Evolutionary conservation across 2,113 vertebrate genomes (phyloP).

Genomic region (Merops nubicus): DNA sequence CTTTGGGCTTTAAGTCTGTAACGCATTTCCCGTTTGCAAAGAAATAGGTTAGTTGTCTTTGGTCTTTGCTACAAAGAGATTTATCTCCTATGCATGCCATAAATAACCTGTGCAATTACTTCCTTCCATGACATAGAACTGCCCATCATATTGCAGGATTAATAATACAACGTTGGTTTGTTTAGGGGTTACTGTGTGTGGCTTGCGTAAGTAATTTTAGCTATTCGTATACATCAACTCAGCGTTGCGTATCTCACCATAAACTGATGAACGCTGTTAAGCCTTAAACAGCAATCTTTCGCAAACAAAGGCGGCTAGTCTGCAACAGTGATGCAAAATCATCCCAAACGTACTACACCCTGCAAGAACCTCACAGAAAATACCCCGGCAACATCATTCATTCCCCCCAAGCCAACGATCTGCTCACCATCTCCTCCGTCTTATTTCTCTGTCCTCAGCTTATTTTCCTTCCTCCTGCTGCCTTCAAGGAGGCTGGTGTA

Average conservation of each 20-base stretch:
- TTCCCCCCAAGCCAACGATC: neutral
- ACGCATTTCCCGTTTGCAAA: neutral
- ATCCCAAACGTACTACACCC: neutral
- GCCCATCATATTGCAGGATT: neutral
- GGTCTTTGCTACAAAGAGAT: neutral
- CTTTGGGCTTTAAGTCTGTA: neutral
- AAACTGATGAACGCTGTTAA: neutral
- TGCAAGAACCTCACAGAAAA: neutral
- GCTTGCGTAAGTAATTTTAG: neutral
- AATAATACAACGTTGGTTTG: neutral
- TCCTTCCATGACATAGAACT: neutral
- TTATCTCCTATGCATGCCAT: neutral
- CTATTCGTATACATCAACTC: neutral
- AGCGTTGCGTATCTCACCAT: neutral
- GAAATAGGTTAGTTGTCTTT: neutral
- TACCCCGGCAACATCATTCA: neutral
- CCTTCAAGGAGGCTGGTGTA: neutral
- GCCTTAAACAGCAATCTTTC: neutral
- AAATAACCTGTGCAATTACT: constrained; percentile 10
- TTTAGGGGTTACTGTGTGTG: neutral
- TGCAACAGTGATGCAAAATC: neutral
- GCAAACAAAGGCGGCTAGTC: constrained; percentile 23
- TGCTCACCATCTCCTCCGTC: constrained; percentile 51
- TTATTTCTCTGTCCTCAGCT: neutral
- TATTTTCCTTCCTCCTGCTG: neutral